Evolutionary conservation across 2,888 invertebrate species (phyloP).

Genomic region (Calephelis perditalis): DNA sequence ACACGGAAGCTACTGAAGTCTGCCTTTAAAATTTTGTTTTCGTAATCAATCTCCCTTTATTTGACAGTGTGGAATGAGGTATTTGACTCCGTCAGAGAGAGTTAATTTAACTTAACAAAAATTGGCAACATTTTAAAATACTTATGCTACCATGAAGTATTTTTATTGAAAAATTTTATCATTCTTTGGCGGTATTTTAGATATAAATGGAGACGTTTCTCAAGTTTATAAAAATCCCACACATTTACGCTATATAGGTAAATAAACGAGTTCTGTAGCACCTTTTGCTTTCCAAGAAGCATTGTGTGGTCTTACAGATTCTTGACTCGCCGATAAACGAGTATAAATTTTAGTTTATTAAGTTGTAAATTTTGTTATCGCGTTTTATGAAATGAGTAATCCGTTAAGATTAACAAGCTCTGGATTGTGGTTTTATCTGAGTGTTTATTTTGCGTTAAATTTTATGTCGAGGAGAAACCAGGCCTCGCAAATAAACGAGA

Average conservation of each 20-base stretch:
- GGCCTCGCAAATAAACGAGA: no score
- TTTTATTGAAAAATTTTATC: no score
- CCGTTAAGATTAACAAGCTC: not conserved
- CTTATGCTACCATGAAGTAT: no score
- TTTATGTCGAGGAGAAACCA: not conserved
- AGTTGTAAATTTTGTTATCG: conserved; percentile 12
- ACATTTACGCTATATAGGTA: not conserved
- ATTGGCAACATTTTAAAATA: no score
- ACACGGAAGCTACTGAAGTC: no score
- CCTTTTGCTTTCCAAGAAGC: conserved; percentile 7
- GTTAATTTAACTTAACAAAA: no score
- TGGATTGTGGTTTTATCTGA: conserved; percentile 5
- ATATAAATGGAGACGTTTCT: not conserved
- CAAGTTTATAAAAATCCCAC: conserved; percentile 5
- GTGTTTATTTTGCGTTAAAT: not conserved
- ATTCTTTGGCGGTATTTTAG: no score
- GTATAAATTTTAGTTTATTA: conserved; percentile 9
- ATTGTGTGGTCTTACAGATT: conserved; percentile 1
- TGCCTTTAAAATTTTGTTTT: no score
- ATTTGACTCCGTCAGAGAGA: no score
- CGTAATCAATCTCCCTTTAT: no score
- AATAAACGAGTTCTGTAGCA: conserved; percentile 3
- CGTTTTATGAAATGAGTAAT: conserved; percentile 8
- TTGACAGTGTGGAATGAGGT: no score
- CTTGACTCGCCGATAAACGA: not conserved